Base-by-base conservation (phyloP, 2,888 invertebrate species). In the Agrenia bidenticulata region DNA sequence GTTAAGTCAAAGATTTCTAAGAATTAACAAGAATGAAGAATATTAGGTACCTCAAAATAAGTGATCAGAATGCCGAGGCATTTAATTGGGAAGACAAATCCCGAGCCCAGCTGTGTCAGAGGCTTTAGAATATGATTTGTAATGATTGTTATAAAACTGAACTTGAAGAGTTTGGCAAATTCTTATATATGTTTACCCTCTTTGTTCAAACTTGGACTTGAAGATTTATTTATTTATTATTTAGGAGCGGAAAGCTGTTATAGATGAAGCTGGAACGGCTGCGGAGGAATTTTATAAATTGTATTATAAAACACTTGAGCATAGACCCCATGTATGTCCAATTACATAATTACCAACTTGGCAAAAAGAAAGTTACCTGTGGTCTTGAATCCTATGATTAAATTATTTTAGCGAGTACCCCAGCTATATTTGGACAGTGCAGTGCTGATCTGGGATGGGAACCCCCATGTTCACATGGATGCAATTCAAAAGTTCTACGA, bases 361-460 rank as follows among this genome's bases (percentile, higher is more conserved):
- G 7, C 17, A 24, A 37, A 32, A 32, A 37, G 27, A 21, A 51
- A 37, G 19, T 50, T 37, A 51, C 13, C 63, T 64, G 73, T 19
- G 45, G 15, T 17, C 4, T 45, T 15, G 5, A 9, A 45, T 45
- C 15, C 4, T 45, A n/a, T n/a, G n/a, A n/a, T n/a, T n/a, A n/a
- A n/a, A n/a, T n/a, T n/a, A n/a, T 79, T 80, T 63, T 74, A 88
- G 88, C 81, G 89, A 78, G 87, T 94, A 79, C 85, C 87, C 0
- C 88, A 88, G 77, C 81, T 94, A 50, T 96, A 95, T 78, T 82
- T 93, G 76, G 92, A 93, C 53, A 86, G 87, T 24, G 93, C 90
- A 5, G 82, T 89, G n/a, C 81, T 94, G 59, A 88, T 92, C 51
- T 97, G 94, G 95, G 95, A 96, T 82, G 96, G 96, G 27, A 93